Conservation (phyloP, 2,113 vertebrate genomes). For the Litocranius walleri region DNA sequence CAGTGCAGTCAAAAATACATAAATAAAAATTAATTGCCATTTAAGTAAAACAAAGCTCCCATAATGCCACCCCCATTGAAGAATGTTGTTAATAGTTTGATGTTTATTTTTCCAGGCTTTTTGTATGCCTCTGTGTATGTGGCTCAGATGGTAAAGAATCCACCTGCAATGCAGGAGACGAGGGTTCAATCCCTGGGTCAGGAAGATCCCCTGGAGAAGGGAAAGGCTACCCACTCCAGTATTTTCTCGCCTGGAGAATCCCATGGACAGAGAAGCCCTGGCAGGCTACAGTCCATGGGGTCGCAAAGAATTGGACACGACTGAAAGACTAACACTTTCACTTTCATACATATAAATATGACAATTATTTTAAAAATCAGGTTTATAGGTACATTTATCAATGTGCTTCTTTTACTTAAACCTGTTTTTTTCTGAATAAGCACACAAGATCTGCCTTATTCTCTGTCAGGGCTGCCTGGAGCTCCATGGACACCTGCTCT, state of each 20-base stretch:
- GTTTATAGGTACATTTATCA: not conserved
- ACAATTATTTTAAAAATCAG: not conserved
- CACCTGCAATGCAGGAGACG: not conserved
- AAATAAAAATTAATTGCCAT: not conserved
- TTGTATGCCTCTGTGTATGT: not conserved
- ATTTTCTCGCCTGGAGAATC: not conserved
- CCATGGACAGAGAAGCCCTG: not conserved
- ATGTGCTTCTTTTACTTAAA: not conserved
- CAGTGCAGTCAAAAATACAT: fast-evolving
- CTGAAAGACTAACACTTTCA: not conserved
- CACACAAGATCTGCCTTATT: not conserved
- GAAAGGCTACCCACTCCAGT: not conserved
- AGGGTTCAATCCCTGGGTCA: not conserved
- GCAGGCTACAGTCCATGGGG: not conserved
- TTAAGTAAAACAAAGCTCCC: not conserved
- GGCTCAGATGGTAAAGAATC: not conserved
- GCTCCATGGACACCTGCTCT: fast-evolving
- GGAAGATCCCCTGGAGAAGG: not conserved
- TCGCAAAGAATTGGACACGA: fast-evolving
- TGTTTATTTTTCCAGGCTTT: not conserved
- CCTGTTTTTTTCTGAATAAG: not conserved
- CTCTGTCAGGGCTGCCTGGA: not conserved
- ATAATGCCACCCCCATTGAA: not conserved
- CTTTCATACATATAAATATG: not conserved
- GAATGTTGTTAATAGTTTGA: not conserved